Evolutionary conservation across 1,140 invertebrate genomes (phyloP).

Genomic region (Helicorthomorpha holstii): DNA sequence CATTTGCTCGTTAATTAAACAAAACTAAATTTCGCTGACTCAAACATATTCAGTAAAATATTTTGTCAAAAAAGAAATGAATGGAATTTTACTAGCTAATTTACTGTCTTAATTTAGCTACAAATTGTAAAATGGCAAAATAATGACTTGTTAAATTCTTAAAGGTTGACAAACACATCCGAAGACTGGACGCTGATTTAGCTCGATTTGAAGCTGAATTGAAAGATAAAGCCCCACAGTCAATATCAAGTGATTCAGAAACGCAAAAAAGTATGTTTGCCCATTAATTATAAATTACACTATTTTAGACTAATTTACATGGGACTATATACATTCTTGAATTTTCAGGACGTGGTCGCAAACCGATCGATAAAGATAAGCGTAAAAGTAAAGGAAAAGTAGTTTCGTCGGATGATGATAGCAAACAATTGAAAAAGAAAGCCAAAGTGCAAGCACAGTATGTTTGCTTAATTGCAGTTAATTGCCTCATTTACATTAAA

Average conservation of each 20-base stretch:
- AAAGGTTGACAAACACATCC: slow-evolving; percentile 87
- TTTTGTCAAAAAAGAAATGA: no score
- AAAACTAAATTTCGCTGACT: no score
- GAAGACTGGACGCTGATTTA: slow-evolving; percentile 84
- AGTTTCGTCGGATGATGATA: slow-evolving; percentile 28
- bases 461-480: slow-evolving; percentile 4
- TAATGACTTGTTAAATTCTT: no score
- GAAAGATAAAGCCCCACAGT: slow-evolving; percentile 71
- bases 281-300: no score
- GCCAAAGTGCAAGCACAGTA: slow-evolving; percentile 22
- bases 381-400: slow-evolving; percentile 33
- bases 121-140: no score
- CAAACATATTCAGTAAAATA: no score
- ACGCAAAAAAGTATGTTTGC: slow-evolving; percentile 20
- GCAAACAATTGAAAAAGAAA: slow-evolving; percentile 23
- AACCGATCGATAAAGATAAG: slow-evolving; percentile 43
- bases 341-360: slow-evolving; percentile 32
- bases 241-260: slow-evolving; percentile 9
- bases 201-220: slow-evolving; percentile 92
- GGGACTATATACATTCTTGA: background rate
- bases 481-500: background rate
- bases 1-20: no score
- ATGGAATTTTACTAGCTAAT: no score
- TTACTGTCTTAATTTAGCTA: no score
- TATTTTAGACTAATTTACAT: background rate